Base-by-base conservation (phyloP, 2,888 invertebrate genomes). In the Drosophila recens region DNA sequence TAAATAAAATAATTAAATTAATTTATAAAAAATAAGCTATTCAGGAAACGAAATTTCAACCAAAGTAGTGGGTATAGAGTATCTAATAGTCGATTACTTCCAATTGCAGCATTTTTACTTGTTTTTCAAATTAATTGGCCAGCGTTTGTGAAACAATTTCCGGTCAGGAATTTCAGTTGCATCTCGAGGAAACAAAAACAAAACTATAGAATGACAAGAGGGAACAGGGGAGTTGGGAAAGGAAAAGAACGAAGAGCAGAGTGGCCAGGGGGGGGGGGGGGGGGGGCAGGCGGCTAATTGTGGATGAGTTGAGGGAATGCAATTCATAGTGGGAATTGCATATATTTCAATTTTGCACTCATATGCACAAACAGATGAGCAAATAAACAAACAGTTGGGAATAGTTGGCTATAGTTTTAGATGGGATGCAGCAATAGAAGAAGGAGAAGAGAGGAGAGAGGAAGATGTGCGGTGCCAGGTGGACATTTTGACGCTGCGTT, bases 111-210 rank as follows among this genome's bases (percentile, higher is more conserved):
- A 36, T 15, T 33, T 42, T 33, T 33, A 64, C 43, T 53, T 56
- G 42, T 71, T 78, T 75, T 78, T 70, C 66, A 76, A 82, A 87
- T 87, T 84, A 89, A 86, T 84, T 86, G 89, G 72, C 67, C 62
- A 72, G 73, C 77, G 74, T 72, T 79, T 86, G 89, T 89, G 82
- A 87, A 86, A 78, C 89, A 86, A 89, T 86, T 86, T 86, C 86
- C 86, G 89, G 89, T 89, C 86, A 87, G 79, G 73, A 83, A 79
- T 79, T 86, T 75, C 68, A 75, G 67, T 51, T 80, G 74, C 71
- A 85, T 73, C 68, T 69, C 64, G 33, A 65, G 74, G 54, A 65
- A 74, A 72, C 48, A 66, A 64, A 48, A 67, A 49, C 53, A 45
- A 38, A 20, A 20, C 15, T 11, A n/a, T 2, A 53, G 40, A 33